Base-by-base conservation (phyloP, 2,888 invertebrate genomes). In the Synergus gifuensis region DNA sequence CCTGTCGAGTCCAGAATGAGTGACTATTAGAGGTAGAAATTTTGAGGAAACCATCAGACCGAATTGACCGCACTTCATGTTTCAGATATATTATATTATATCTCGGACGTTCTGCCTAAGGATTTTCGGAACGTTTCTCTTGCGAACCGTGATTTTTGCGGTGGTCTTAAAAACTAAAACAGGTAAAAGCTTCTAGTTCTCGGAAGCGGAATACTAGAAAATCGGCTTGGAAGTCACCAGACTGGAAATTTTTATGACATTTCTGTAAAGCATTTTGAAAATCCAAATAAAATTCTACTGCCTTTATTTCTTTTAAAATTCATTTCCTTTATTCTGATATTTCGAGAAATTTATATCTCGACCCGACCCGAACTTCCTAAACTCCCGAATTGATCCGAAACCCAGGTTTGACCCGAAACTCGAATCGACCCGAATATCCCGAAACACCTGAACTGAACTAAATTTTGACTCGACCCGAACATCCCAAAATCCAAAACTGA, bases 71-170 rank as follows among this genome's bases (percentile, higher is more conserved):
- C 54, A n/a, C 54, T 54, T 8, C 54, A n/a, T 16, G 54, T 54
- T 54, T 54, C 9, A 54, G 54, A 54, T n/a, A 54, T n/a, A 54
- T 54, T 54, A 54, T 54, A n/a, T n/a, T n/a, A 54, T 54, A 54
- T 54, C 54, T 7, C 54, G 54, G 54, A 54, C 54, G n/a, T 54
- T 54, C 0, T 54, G 54, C n/a, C 2, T 54, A 54, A 54, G 54
- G 54, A 54, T n/a, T 54, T 54, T 9, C n/a, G 54, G 2, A 54
- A 16, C 7, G 54, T 16, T n/a, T 54, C 8, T n/a, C 54, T 54
- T 54, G 54, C n/a, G 54, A 54, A 54, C 54, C 54, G 54, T 54
- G 54, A 8, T n/a, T n/a, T n/a, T n/a, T 54, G 54, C n/a, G 54
- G 54, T 54, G n/a, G 54, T 9, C 2, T n/a, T 14, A n/a, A 54